Base-by-base conservation (phyloP, 2,888 invertebrate species). In the Drosophila leonis region DNA sequence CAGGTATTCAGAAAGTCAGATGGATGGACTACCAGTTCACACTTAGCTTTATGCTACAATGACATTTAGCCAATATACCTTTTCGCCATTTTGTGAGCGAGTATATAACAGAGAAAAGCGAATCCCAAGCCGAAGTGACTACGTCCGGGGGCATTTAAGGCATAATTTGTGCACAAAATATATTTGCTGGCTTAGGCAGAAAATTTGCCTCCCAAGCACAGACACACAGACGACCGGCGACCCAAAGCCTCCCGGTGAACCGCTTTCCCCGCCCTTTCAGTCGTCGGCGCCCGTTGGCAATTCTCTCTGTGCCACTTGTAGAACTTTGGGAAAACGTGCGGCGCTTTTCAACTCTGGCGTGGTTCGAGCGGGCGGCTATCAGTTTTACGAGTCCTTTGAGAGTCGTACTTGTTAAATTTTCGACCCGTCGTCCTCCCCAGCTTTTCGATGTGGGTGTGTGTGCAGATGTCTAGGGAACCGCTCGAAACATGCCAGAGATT, bases 361-460 rank as follows among this genome's bases (percentile, higher is more conserved):
- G 55, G 63, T 54, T 27, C 52, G 60, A 52, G 62, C 39, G 59
- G 72, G 57, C 63, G 68, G 83, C 82, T 87, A 87, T 87, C 86
- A 83, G 67, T 88, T 87, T 81, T 87, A 87, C 87, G 87, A 87
- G 84, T 79, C 89, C 87, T 88, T 75, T 65, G 86, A 84, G 86
- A 78, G 67, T 76, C 73, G 62, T 72, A 84, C 87, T 87, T 88
- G 87, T 83, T 83, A 86, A 83, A 82, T 73, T 74, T 73, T 69
- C 72, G 66, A 74, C 75, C 73, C 82, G 37, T 24, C 49, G 54
- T 10, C n/a, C 71, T 29, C 56, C 42, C 4, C 27, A 12, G 15
- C 27, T 4, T 3, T 3, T n/a, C 54, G 51, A 12, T 10, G 60
- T 18, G 39, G 69, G 33, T 46, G 15, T 42, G 37, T 24, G 24